Percentiles rank a stretch among this genome's conserved stretches.
Evolutionary conservation across 2,888 invertebrate species (phyloP).

Genomic region (Pyrrhosoma nymphula): DNA sequence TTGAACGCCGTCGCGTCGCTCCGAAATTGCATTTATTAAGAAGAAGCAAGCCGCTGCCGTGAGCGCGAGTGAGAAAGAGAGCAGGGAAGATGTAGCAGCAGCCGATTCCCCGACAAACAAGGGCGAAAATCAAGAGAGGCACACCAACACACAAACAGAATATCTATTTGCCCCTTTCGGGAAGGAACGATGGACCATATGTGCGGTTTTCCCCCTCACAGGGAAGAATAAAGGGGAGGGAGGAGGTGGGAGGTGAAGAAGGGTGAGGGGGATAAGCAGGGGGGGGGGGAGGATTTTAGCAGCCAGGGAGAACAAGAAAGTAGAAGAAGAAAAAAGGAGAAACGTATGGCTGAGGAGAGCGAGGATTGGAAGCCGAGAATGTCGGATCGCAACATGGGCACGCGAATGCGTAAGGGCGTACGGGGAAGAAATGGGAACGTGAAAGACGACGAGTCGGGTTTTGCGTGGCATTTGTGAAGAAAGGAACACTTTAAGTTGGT

Average conservation of each 20-base stretch:
- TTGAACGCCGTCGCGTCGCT: neutral
- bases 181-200: neutral
- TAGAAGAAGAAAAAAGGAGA: no score
- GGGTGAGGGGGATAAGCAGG: neutral
- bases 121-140: neutral
- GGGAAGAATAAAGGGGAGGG: neutral
- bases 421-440: neutral
- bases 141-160: neutral
- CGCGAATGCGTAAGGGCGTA: neutral
- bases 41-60: neutral
- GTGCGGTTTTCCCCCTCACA: neutral
- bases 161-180: neutral
- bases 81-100: neutral
- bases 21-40: constrained; percentile 10
- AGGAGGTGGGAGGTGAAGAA: neutral
- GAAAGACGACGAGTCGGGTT: neutral
- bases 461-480: neutral
- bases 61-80: neutral
- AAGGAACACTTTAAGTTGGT: neutral
- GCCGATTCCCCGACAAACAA: neutral
- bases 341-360: no score
- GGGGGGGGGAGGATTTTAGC: neutral
- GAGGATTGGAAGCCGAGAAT: no score
- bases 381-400: neutral
- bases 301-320: neutral